phyloP scores from a whole-genome alignment of 2,888 invertebrate species.

The Arctia plantaginis region DNA sequence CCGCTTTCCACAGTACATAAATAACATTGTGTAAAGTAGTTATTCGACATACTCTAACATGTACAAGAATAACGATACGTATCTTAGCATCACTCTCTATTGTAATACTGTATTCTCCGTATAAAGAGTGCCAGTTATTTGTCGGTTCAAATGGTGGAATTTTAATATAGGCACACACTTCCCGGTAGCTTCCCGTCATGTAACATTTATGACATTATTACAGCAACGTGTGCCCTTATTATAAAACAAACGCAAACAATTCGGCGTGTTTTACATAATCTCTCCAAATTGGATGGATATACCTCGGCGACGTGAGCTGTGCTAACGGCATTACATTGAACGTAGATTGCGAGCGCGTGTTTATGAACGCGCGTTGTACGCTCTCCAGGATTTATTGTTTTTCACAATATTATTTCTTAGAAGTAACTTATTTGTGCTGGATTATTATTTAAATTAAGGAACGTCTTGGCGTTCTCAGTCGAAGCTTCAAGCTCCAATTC shows the following conservation, averaged over 20 bases:
- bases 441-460: constrained; percentile 36
- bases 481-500: constrained; percentile 2
- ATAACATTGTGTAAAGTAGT: constrained; percentile 31
- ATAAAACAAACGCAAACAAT: constrained; percentile 74
- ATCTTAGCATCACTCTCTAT: constrained; percentile 38
- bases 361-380: constrained; percentile 39
- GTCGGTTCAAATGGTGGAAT: constrained; percentile 67
- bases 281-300: constrained; percentile 72
- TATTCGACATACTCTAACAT: constrained; percentile 17
- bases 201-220: constrained; percentile 78
- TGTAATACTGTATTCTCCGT: constrained; percentile 58
- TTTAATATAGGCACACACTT: constrained; percentile 73
- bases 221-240: constrained; percentile 66
- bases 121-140: constrained; percentile 61
- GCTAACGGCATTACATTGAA: constrained; percentile 41
- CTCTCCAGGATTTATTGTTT: constrained; percentile 46
- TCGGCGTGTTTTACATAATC: constrained; percentile 74
- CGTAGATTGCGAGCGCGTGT: constrained; percentile 43
- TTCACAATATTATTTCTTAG: constrained; percentile 35
- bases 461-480: constrained; percentile 17
- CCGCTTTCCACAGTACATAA: constrained; percentile 23
- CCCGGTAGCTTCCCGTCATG: constrained; percentile 61
- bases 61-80: constrained; percentile 55
- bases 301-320: constrained; percentile 50
- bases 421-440: constrained; percentile 17